These are phyloP conservation scores for Probosciger aterrimus DNA, from an alignment of 2,113 vertebrate genomes.

Conservation along the genomic window DNA sequence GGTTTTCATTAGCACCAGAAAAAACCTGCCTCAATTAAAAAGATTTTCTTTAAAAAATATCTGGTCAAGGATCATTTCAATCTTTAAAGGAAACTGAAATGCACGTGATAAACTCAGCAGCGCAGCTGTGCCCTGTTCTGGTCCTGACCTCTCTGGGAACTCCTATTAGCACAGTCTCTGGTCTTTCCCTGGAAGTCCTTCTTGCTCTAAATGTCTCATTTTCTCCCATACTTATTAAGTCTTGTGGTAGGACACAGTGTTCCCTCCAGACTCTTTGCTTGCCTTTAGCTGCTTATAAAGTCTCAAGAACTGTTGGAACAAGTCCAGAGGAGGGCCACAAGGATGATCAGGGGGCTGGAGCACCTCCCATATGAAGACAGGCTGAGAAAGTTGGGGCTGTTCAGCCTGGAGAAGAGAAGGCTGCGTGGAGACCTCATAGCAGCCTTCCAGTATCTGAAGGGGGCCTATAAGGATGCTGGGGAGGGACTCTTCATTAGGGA, in stretches of 20 bases:
- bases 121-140: neutral
- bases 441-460: no score
- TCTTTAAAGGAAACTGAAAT: neutral
- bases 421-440: no score
- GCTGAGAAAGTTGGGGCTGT: no score
- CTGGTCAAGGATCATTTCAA: neutral
- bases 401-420: no score
- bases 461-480: no score
- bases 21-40: constrained; percentile 7
- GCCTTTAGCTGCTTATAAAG: neutral
- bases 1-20: constrained; percentile 32
- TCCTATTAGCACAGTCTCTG: neutral
- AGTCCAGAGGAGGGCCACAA: no score
- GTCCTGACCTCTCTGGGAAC: neutral
- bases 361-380: no score
- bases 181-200: neutral
- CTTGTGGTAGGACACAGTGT: neutral
- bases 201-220: neutral
- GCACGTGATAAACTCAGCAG: neutral
- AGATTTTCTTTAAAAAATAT: neutral
- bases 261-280: neutral
- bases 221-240: neutral
- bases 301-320: neutral
- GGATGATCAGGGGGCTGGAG: no score
- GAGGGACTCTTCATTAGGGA: no score